Evolutionary conservation across 1,140 invertebrate genomes (phyloP), one percentile per base, ranked within the genome.

Genomic region (Platorchestia sp.): DNA sequence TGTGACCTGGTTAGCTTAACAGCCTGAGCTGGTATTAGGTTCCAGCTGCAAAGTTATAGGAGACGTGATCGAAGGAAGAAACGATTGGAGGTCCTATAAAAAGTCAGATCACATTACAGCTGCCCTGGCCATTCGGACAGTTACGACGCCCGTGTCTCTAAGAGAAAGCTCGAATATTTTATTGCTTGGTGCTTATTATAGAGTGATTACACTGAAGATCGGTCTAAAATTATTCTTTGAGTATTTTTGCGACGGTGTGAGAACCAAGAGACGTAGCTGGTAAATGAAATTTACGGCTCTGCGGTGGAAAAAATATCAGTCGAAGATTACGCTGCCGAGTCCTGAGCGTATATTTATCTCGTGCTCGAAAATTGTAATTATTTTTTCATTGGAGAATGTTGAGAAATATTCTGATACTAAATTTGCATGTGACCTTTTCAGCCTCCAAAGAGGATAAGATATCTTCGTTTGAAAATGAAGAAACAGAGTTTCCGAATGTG

Each of bases 81-180:
- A 93, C 91, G 43, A 93, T 93, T 45, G 36, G 91, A 40, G 43
- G 45, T 36, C 44, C 91, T 45, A 93, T 93, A 93, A 93, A 93
- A 93, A 93, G 45, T 47, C 91, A n/a, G 45, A 89, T 89, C 87
- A 27, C 87, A 89, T 89, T 44, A 89, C 87, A 42, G 87, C 27
- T 89, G 87, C 41, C 86, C 43, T 19, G 41, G 42, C 43, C 87
- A 16, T 89, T 42, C 10, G 43, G n/a, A 44, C 87, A 89, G 87
- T 89, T 89, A 44, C 87, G n/a, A 44, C 87, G 6, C 43, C 41
- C 43, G 87, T 89, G n/a, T 89, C 43, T 44, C 41, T 5, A 89
- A 42, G 43, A 89, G 87, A 89, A 89, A 42, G 87, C 43, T 89
- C 7, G 87, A 89, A 89, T 75, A 36, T 44, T 43, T 89, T 89